Percentiles rank a stretch among this genome's conserved stretches.
Conservation (phyloP, 2,888 invertebrate species). For the Zelleria hepariella region DNA sequence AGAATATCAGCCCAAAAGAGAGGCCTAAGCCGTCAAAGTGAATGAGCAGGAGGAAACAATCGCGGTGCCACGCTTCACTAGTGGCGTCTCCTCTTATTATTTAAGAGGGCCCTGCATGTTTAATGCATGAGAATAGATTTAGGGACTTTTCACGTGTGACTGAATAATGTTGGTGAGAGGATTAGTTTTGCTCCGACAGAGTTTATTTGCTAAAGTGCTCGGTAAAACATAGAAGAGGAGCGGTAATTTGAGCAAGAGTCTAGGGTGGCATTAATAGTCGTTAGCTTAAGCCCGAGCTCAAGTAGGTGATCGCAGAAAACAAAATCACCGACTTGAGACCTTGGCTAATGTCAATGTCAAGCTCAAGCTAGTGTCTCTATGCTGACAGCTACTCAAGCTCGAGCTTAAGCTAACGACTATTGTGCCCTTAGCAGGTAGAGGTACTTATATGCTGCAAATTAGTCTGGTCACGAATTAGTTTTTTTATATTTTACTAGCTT, state of each 20-base stretch:
- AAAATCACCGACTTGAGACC: no score
- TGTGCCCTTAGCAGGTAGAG: no score
- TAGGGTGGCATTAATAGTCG: no score
- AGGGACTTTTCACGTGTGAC: conserved; percentile 28
- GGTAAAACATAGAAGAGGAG: background rate
- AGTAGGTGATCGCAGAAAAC: no score
- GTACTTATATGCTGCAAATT: no score
- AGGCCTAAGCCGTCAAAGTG: conserved; percentile 10
- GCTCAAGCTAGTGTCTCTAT: no score
- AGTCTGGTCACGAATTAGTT: no score
- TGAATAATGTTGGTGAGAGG: conserved; percentile 35
- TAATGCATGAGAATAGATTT: conserved; percentile 62
- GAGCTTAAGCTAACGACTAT: no score
- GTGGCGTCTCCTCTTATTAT: conserved; percentile 61
- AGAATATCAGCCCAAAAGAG: background rate
- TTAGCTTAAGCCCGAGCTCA: no score
- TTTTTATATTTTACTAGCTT: no score
- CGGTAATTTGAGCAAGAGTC: background rate
- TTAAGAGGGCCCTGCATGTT: conserved; percentile 57
- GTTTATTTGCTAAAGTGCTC: background rate
- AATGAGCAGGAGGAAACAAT: conserved; percentile 61
- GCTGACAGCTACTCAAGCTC: no score
- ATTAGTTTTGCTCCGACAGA: background rate
- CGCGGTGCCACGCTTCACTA: conserved; percentile 30
- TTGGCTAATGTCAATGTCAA: no score